These are phyloP conservation scores for Dasypolia templi DNA, from an alignment of 2,888 invertebrate genomes.

Conservation along the genomic window DNA sequence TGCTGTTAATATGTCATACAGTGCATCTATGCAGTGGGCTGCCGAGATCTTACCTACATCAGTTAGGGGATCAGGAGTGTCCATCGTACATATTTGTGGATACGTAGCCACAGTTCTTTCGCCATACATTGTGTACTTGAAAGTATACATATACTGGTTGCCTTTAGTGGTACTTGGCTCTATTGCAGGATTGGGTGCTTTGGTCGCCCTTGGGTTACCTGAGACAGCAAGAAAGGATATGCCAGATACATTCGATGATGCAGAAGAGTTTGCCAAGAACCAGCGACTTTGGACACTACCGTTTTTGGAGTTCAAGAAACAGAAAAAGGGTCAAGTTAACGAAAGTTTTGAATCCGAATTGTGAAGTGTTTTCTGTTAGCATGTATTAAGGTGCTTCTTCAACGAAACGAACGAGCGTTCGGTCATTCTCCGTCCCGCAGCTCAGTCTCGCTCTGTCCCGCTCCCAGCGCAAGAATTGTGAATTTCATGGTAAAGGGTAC, in stretches of 20 bases:
- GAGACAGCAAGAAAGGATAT: constrained; percentile 71
- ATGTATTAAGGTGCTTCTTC: too few species aligned
- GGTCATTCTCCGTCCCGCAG: too few species aligned
- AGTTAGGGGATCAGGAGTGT: constrained; percentile 77
- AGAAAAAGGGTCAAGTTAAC: constrained; percentile 43
- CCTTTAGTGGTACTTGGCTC: constrained; percentile 52
- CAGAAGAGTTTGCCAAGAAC: constrained; percentile 57
- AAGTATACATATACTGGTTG: constrained; percentile 58
- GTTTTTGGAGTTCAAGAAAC: constrained; percentile 52
- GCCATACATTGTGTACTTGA: constrained; percentile 69
- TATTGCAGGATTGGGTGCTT: constrained; percentile 48
- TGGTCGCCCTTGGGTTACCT: constrained; percentile 65
- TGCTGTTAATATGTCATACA: constrained; percentile 76
- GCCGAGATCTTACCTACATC: constrained; percentile 79
- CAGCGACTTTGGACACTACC: constrained; percentile 66
- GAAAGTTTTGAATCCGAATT: constrained; percentile 43
- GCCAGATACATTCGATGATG: constrained; percentile 67
- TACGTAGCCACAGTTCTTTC: constrained; percentile 76
- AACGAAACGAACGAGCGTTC: too few species aligned
- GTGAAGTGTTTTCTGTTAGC: constrained; percentile 16
- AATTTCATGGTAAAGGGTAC: too few species aligned
- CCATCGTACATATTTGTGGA: constrained; percentile 78
- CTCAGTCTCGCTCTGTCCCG: too few species aligned
- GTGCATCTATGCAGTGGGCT: constrained; percentile 77
- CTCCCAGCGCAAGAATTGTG: too few species aligned